Evolutionary conservation across 2,888 invertebrate species (phyloP), one percentile per base, ranked within the genome.

Genomic region (Epistrophe eligans): DNA sequence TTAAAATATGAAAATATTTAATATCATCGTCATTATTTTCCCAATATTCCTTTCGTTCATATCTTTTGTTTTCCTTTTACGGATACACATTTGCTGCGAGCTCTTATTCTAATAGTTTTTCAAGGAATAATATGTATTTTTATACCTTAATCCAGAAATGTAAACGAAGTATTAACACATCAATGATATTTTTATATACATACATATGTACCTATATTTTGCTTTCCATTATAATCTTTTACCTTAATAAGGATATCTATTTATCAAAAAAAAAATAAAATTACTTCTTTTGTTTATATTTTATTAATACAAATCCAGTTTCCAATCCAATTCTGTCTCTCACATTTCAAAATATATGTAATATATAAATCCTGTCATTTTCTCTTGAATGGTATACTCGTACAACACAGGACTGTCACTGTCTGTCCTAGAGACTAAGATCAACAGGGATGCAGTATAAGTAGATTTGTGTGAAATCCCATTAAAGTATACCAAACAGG

Each of bases 381-480:
- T 40, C 45, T n/a, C 45, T 24, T 64, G 35, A 45, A 43, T 45
- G 24, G 45, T 55, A 15, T 28, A 15, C 11, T n/a, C n/a, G 6
- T 3, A 50, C 7, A 43, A 1, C 13, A 62, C 0, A 50, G 9
- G 28, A 32, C n/a, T 64, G 64, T 64, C 64, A 64, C 64, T 32
- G 45, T 32, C 11, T 58, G 4, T n/a, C 10, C 45, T n/a, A 43
- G 43, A n/a, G 43, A n/a, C 43, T 55, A 11, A 64, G 64, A 45
- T 64, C 45, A 64, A 64, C 43, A 45, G 17, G 17, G 45, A 64
- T 45, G n/a, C 11, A 64, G 9, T 28, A n/a, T n/a, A 64, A 64
- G 64, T n/a, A 32, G 45, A 64, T 64, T 64, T 64, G 64, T 64
- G 45, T 45, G n/a, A 64, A 64, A 64, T 64, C 64, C 64, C 64